Evolutionary conservation across 2,888 invertebrate genomes (phyloP).

Genomic region (Eupithecia subumbrata): DNA sequence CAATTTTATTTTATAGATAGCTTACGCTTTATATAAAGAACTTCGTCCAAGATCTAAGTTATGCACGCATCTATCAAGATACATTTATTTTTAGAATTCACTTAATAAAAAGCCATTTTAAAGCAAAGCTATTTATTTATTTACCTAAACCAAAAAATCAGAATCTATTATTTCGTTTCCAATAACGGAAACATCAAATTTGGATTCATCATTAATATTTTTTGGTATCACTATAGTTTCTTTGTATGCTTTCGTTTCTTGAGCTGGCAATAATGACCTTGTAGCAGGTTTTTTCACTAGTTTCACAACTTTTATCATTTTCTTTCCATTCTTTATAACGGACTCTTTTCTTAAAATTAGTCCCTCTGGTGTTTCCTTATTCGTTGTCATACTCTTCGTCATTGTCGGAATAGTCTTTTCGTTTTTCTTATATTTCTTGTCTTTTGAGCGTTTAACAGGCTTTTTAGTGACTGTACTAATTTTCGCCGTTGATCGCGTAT

Average conservation of each 20-base stretch:
- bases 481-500: background rate
- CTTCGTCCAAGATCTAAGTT: no score
- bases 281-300: conserved; percentile 15
- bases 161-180: background rate
- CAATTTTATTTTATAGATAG: no score
- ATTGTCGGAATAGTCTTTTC: background rate
- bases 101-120: background rate
- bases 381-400: conserved; percentile 7
- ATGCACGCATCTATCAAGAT: no score
- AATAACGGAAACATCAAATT: background rate
- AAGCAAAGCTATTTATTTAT: background rate
- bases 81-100: background rate
- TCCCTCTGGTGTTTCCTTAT: conserved; percentile 32
- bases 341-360: conserved; percentile 50
- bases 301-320: conserved; percentile 55
- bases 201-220: background rate
- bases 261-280: background rate
- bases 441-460: background rate
- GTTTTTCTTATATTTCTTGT: background rate
- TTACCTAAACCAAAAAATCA: background rate
- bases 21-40: no score
- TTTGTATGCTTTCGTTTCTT: background rate
- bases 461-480: background rate
- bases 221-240: background rate
- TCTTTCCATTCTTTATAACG: conserved; percentile 54